phyloP scores from a whole-genome alignment of 2,797 vertebrate genomes.

The Meriones psammophilus region DNA sequence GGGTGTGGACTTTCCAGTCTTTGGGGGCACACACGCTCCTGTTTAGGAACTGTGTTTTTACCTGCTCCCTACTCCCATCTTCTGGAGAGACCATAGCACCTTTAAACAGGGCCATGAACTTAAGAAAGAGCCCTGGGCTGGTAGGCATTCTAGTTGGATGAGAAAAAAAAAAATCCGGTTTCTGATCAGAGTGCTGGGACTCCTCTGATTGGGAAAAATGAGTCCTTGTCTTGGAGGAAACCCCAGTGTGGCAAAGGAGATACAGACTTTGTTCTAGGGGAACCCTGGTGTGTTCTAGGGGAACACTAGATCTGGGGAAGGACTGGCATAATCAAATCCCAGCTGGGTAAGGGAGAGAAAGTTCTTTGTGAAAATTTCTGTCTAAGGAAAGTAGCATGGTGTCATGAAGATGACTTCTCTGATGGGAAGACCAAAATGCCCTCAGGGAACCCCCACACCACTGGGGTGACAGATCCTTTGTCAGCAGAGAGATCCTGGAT shows the following conservation, averaged over 20 bases:
- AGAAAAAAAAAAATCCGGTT: neutral
- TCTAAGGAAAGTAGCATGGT: neutral
- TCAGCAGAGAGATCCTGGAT: neutral
- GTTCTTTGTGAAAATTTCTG: conserved; percentile 14
- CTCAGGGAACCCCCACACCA: neutral
- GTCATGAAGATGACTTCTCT: neutral
- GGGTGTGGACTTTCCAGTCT: neutral
- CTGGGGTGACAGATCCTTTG: neutral
- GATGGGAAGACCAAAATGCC: neutral
- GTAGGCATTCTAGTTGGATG: neutral
- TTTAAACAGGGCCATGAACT: neutral
- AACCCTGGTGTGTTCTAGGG: neutral
- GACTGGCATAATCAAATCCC: neutral
- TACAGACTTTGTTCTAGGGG: neutral
- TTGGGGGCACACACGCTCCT: neutral
- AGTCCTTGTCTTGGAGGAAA: neutral
- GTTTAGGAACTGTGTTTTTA: neutral
- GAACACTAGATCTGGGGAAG: conserved; percentile 18
- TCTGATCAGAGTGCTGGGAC: neutral
- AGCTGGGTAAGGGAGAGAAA: neutral
- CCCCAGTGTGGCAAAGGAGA: neutral
- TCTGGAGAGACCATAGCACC: neutral
- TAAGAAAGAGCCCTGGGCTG: neutral
- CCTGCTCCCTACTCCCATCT: neutral
- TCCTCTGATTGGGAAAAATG: neutral